Conservation (phyloP, 2,888 invertebrate genomes). For the Cheilosia urbana region DNA sequence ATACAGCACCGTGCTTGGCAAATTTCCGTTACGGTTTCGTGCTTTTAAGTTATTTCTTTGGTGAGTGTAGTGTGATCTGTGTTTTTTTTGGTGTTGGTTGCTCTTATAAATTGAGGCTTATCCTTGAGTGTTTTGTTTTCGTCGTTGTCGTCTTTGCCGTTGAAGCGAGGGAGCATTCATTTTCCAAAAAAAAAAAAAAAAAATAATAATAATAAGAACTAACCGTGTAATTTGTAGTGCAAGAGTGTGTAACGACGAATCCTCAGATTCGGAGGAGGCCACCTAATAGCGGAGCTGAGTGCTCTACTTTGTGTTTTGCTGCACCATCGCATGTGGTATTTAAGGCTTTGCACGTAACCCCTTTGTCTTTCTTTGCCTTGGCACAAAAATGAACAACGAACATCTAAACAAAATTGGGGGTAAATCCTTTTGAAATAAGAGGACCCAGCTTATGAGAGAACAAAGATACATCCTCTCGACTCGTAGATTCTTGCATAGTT, state of each 20-base stretch:
- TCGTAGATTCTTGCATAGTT: not conserved
- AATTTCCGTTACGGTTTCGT: slow-evolving; percentile 75
- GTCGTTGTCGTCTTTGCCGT: not conserved
- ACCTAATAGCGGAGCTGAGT: slow-evolving; percentile 48
- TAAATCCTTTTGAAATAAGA: slow-evolving; percentile 43
- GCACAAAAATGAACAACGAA: slow-evolving; percentile 49
- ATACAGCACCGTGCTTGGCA: slow-evolving; percentile 55
- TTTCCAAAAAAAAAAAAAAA: not conserved
- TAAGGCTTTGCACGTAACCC: slow-evolving; percentile 59
- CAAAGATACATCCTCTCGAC: slow-evolving; percentile 24
- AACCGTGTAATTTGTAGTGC: slow-evolving; percentile 60
- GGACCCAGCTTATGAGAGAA: slow-evolving; percentile 44
- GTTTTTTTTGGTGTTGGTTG: slow-evolving; percentile 57
- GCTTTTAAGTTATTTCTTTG: slow-evolving; percentile 69
- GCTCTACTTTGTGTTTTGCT: slow-evolving; percentile 44
- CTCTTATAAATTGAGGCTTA: slow-evolving; percentile 60
- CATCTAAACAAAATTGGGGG: slow-evolving; percentile 53
- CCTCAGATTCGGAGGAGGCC: slow-evolving; percentile 39
- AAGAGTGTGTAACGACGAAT: slow-evolving; percentile 55
- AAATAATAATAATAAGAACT: slow-evolving; percentile 6
- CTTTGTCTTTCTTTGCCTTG: slow-evolving; percentile 47
- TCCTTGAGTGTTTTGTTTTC: slow-evolving; percentile 21
- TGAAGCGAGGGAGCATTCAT: not conserved
- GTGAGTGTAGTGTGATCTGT: slow-evolving; percentile 58
- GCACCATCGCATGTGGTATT: slow-evolving; percentile 61